phyloP scores from a whole-genome alignment of 2,113 vertebrate species.

The Catharus fuscescens region DNA sequence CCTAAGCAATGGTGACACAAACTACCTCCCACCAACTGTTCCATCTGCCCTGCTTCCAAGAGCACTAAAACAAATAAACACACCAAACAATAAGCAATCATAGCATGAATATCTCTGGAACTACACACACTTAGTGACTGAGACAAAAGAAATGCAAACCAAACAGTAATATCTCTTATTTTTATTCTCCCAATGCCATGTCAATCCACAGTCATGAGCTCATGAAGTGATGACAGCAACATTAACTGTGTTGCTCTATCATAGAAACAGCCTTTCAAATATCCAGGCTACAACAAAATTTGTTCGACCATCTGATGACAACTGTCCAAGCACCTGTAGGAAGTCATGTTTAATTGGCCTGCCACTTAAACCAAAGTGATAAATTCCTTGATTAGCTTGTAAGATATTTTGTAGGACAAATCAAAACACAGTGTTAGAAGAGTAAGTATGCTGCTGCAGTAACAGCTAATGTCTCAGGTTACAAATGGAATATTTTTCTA shows the following conservation, averaged over 20 bases:
- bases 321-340: conserved; percentile 5
- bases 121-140: not conserved
- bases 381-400: conserved; percentile 36
- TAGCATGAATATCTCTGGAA: not conserved
- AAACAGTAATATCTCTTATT: not conserved
- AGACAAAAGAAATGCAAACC: not conserved
- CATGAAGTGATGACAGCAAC: not conserved
- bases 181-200: not conserved
- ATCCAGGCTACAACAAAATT: conserved; percentile 11
- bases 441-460: conserved; percentile 2
- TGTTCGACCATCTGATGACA: not conserved
- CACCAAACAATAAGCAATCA: conserved; percentile 20
- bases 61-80: conserved; percentile 3
- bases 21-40: not conserved
- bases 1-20: not conserved
- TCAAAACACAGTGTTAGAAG: conserved; percentile 1
- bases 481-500: conserved; percentile 37
- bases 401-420: conserved; percentile 23
- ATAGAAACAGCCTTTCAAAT: conserved; percentile 11
- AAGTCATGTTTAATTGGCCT: conserved; percentile 12
- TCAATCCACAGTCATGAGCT: not conserved
- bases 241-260: not conserved
- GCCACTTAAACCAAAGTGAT: not conserved
- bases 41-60: not conserved
- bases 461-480: not conserved